Evolutionary conservation across 2,797 vertebrate species (phyloP), one percentile per base, ranked within the genome.

Genomic region (Eupleurogrammus muticus): DNA sequence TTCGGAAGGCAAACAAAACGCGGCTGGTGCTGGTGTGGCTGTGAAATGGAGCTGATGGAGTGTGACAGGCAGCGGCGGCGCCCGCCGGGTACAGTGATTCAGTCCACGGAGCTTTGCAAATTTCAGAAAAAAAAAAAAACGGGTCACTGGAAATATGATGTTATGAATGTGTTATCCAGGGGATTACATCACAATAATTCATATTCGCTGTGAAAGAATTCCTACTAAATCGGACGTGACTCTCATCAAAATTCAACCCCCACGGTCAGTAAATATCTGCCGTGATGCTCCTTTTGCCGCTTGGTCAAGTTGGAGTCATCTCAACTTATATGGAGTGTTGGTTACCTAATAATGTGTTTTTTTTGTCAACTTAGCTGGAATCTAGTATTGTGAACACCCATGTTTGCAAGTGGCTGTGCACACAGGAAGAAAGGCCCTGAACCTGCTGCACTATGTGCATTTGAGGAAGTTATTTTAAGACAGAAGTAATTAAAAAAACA

Each of bases 1-100:
- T 74, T 60, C 28, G 28, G 60, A 77, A 80, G 76, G 73, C 77
- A 90, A 88, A 89, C 84, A 89, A n/a, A 85, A 83, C 82, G 83
- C 21, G 56, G 82, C 71, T 56, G n/a, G n/a, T n/a, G 63, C 63
- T 84, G 73, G 68, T 59, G 48, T 13, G n/a, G 58, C 79, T 81
- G 73, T 81, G 73, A 81, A 84, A 82, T 53, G 64, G 55, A 82
- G 72, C 75, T 83, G 86, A 84, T 85, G 8, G 66, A 71, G 67
- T 83, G 83, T 86, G 84, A 87, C 83, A 69, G 70, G 73, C 77
- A 73, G 78, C 67, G 71, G 68, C 77, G 74, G 36, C 52, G 70
- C 77, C 81, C 80, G 73, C 77, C 78, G 82, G 71, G 71, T 38
- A 77, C 50, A 51, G 16, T 49, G 58, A 80, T 73, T 82, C 69